phyloP scores from a whole-genome alignment of 35 echinoderm and acorn worm species.

The Apostichopus californicus region DNA sequence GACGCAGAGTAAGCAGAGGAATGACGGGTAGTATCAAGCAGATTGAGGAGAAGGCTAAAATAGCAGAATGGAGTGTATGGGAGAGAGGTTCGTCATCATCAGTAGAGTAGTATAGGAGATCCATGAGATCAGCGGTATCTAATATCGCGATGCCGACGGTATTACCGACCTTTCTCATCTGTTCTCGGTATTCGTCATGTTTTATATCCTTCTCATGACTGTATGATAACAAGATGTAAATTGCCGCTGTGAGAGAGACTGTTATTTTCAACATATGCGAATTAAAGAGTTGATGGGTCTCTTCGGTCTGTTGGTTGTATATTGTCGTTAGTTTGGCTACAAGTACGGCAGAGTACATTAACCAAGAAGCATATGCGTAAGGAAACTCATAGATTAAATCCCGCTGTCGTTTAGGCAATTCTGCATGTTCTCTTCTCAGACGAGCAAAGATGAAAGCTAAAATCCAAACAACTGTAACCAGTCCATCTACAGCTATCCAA shows the following conservation, averaged over 20 bases:
- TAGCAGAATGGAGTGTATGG: conserved; percentile 57
- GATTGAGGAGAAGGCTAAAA: conserved; percentile 75
- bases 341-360: conserved; percentile 77
- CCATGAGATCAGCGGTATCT: conserved; percentile 77
- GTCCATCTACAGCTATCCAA: conserved; percentile 73
- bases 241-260: conserved; percentile 70
- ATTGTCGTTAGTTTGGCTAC: conserved; percentile 67
- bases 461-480: conserved; percentile 66
- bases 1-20: conserved; percentile 71
- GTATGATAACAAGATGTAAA: conserved; percentile 72
- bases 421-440: conserved; percentile 26
- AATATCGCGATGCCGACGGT: conserved; percentile 73
- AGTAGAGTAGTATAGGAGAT: conserved; percentile 54
- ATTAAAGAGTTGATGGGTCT: conserved; percentile 51
- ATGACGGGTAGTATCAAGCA: conserved; percentile 76
- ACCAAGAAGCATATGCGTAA: conserved; percentile 81
- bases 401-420: conserved; percentile 52
- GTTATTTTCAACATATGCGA: conserved; percentile 78
- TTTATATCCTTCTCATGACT: conserved; percentile 83
- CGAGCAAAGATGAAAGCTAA: conserved; percentile 64
- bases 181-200: conserved; percentile 65
- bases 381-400: conserved; percentile 69
- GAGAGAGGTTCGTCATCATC: conserved; percentile 50
- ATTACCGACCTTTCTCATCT: conserved; percentile 74
- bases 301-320: conserved; percentile 59